These are phyloP conservation scores for Myotis pilosus DNA, from an alignment of 2,797 vertebrate genomes.

Conservation along the genomic window DNA sequence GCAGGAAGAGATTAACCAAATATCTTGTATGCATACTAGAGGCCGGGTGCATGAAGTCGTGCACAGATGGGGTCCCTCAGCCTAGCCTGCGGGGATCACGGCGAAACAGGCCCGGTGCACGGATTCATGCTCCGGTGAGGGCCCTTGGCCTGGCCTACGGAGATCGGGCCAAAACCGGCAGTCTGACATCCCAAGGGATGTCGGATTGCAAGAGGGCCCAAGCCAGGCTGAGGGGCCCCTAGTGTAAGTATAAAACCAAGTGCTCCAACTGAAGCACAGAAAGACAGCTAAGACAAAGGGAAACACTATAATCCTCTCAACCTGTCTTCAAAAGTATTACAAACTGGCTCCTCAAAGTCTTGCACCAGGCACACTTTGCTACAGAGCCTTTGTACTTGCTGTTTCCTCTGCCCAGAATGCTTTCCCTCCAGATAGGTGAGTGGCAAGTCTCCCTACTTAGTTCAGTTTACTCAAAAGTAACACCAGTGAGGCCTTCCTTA, in stretches of 20 bases:
- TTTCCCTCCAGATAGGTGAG: neutral
- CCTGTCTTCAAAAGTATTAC: neutral
- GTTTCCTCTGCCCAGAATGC: neutral
- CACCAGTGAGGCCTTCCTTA: neutral
- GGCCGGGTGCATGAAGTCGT: too few relatives aligned
- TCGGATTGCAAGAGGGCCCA: too few relatives aligned
- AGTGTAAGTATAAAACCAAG: neutral
- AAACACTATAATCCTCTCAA: neutral
- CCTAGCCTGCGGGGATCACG: too few relatives aligned
- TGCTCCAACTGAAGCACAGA: neutral
- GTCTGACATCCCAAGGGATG: too few relatives aligned
- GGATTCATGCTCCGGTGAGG: too few relatives aligned
- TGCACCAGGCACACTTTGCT: neutral
- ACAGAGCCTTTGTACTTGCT: neutral
- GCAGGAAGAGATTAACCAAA: too few relatives aligned
- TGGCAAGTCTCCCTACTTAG: neutral
- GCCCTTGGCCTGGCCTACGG: too few relatives aligned
- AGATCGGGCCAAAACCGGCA: too few relatives aligned
- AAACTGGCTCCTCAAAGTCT: neutral
- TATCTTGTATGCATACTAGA: too few relatives aligned
- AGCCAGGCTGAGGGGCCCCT: too few relatives aligned
- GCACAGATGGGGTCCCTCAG: too few relatives aligned
- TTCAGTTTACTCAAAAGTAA: neutral
- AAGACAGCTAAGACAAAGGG: neutral
- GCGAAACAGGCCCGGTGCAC: too few relatives aligned